phyloP scores from a whole-genome alignment of 2,797 vertebrate genomes.

The Gymnothorax javanicus region DNA sequence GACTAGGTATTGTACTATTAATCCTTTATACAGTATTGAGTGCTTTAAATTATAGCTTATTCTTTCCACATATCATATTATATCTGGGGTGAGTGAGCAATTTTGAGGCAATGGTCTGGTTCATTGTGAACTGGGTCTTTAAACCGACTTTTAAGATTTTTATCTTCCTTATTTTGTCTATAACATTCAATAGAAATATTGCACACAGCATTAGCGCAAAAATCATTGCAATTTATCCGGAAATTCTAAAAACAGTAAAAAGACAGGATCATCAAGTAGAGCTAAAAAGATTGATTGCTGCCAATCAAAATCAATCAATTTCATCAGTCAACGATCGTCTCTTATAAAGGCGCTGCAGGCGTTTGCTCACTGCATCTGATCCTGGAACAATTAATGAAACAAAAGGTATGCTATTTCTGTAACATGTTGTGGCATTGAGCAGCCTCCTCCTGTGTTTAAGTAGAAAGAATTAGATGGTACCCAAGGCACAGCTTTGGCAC shows the following conservation, averaged over 20 bases:
- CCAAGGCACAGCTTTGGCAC: not conserved
- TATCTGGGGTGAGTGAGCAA: not conserved
- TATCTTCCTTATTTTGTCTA: not conserved
- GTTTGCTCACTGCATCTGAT: not conserved
- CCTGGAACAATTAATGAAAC: not conserved
- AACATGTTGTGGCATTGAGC: not conserved
- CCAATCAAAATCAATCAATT: not conserved
- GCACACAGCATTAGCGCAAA: not conserved
- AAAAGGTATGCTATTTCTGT: not conserved
- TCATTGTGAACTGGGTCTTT: not conserved
- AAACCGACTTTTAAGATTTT: not conserved
- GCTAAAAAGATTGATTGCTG: not conserved
- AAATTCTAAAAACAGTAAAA: not conserved
- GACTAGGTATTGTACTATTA: not conserved
- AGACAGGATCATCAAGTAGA: not conserved
- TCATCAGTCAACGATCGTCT: not conserved
- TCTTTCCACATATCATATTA: not conserved
- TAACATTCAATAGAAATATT: too few species aligned
- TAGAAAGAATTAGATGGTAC: not conserved
- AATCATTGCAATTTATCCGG: not conserved
- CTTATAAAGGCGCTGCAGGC: not conserved
- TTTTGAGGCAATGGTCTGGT: not conserved
- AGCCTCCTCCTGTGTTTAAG: not conserved
- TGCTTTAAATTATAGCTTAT: not conserved
- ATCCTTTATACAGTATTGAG: not conserved